A percentile compares a stretch with the other conserved stretches of the same genome.
phyloP scores from a whole-genome alignment of 1,140 invertebrate species.

The Fopius arisanus region DNA sequence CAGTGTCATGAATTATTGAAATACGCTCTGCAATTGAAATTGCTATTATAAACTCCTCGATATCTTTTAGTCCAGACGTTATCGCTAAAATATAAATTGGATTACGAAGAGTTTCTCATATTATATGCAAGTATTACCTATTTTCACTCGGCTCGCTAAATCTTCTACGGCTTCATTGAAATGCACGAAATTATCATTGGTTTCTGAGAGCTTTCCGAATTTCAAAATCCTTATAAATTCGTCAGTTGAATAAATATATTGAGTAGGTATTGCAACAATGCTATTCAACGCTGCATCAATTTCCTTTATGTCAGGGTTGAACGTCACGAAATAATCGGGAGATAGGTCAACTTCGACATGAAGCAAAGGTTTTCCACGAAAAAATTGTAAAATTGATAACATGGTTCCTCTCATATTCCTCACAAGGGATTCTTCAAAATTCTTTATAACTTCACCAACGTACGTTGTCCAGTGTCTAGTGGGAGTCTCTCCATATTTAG shows the following conservation, averaged over 20 bases:
- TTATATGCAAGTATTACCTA: neutral
- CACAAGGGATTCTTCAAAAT: constrained; percentile 2
- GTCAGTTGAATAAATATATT: constrained; percentile 2
- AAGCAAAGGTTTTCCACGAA: constrained; percentile 11
- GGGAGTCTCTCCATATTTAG: neutral
- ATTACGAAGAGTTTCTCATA: neutral
- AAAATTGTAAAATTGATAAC: neutral
- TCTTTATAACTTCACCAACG: neutral
- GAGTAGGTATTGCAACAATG: neutral
- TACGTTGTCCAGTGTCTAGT: constrained; percentile 10
- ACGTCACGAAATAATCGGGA: constrained; percentile 10
- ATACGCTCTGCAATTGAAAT: neutral
- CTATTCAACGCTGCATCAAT: neutral
- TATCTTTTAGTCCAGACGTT: neutral
- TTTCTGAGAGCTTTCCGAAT: neutral
- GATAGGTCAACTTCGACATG: constrained; percentile 6
- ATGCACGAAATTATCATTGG: neutral
- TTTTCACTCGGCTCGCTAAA: neutral
- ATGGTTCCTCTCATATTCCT: neutral
- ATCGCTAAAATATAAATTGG: constrained; percentile 2
- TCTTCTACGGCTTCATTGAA: neutral
- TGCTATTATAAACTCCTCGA: neutral
- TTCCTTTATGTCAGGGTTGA: constrained; percentile 7
- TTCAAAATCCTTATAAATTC: constrained; percentile 1
- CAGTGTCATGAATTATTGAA: neutral